phyloP scores from a whole-genome alignment of 2,113 vertebrate species.

The Mesocricetus auratus region DNA sequence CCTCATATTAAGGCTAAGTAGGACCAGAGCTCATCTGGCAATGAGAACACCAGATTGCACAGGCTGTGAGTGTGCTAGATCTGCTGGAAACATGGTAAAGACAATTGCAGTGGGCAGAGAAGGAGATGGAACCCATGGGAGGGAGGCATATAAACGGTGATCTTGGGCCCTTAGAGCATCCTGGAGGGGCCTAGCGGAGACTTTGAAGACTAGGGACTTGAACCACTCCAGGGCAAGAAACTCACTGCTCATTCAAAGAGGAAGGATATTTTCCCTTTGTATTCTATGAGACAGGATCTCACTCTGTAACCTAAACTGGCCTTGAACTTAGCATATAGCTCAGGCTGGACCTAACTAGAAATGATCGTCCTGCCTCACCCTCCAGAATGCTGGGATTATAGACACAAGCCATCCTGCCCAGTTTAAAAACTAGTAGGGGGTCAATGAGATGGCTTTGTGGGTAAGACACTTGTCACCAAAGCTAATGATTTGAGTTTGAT shows the following conservation, averaged over 20 bases:
- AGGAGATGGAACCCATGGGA: neutral
- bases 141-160: neutral
- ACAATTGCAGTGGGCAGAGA: neutral
- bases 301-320: neutral
- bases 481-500: neutral
- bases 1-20: neutral
- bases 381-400: neutral
- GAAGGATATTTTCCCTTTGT: neutral
- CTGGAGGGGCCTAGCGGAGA: neutral
- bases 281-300: no score
- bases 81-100: neutral
- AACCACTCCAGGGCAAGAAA: neutral
- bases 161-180: neutral
- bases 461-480: neutral
- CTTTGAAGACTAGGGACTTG: neutral
- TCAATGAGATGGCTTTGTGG: neutral
- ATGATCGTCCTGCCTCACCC: neutral
- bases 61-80: neutral
- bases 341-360: neutral
- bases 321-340: neutral
- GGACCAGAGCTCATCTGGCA: neutral
- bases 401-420: no score
- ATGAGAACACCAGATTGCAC: neutral
- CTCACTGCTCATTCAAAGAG: neutral
- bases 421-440: neutral